A percentile compares a stretch with the other conserved stretches of the same genome.
These are phyloP conservation scores for Synanceia verrucosa DNA, from an alignment of 2,797 vertebrate species.

Conservation along the genomic window DNA sequence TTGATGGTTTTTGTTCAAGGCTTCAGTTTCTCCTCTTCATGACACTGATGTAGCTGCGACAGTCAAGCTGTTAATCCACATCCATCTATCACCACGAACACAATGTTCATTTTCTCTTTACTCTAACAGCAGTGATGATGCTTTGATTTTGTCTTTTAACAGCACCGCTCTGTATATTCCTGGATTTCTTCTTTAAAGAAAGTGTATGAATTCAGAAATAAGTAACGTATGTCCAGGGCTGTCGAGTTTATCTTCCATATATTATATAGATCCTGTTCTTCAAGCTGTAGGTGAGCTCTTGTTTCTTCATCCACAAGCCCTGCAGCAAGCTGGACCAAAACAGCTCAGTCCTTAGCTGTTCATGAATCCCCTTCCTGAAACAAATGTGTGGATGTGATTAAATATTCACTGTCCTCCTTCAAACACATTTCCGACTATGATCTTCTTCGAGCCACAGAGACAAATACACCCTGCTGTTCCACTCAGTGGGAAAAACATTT, in stretches of 20 bases:
- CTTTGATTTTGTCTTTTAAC: no score
- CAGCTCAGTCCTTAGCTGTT: neutral
- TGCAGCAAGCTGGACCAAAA: neutral
- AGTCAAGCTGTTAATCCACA: no score
- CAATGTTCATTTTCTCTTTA: neutral
- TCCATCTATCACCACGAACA: neutral
- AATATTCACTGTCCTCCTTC: neutral
- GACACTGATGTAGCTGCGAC: no score
- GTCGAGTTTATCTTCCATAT: neutral
- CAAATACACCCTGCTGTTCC: neutral
- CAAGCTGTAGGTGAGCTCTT: neutral
- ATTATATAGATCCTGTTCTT: neutral
- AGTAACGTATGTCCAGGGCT: no score
- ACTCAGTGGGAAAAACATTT: neutral
- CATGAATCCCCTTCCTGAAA: neutral
- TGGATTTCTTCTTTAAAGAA: neutral
- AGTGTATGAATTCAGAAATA: neutral
- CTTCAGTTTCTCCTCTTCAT: neutral
- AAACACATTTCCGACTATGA: neutral
- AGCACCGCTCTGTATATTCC: no score
- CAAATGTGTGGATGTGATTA: rapidly evolving
- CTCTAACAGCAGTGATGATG: neutral
- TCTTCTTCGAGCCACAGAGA: neutral
- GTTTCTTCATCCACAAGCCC: no score
- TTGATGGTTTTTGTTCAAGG: neutral